These are phyloP conservation scores for Dascillus cervinus DNA, from an alignment of 2,888 invertebrate species.

Conservation along the genomic window DNA sequence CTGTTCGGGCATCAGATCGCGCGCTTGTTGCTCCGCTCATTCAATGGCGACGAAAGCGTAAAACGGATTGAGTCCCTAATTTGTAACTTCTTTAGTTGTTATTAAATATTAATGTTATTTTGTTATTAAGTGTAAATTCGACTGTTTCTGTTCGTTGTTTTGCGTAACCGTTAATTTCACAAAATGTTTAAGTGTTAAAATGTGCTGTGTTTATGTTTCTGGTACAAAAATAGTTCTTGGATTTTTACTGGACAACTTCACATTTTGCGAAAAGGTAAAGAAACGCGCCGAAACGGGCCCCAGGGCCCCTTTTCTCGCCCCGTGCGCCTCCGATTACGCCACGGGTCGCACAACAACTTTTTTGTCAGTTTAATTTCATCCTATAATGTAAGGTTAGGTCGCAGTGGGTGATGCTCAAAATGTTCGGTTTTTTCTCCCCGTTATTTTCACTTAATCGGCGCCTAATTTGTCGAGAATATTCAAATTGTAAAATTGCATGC, in stretches of 20 bases:
- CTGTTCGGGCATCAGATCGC: too few relatives aligned
- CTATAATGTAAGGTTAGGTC: constrained; percentile 22
- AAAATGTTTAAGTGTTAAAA: constrained; percentile 26
- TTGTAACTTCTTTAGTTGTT: constrained; percentile 22
- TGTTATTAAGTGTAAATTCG: constrained; percentile 20
- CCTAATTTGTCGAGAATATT: constrained; percentile 11
- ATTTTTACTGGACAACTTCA: constrained; percentile 22
- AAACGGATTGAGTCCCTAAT: constrained; percentile 21
- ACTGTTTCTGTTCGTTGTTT: constrained; percentile 14
- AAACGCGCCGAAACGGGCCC: too few relatives aligned
- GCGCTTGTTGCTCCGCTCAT: constrained; percentile 10
- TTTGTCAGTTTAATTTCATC: constrained; percentile 20
- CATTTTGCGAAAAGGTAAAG: constrained; percentile 19
- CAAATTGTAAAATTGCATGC: constrained; percentile 17
- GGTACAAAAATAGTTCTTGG: constrained; percentile 27
- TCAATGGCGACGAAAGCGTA: constrained; percentile 24
- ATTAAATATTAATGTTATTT: constrained; percentile 22
- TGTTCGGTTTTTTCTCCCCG: neutral
- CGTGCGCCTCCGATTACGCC: too few relatives aligned
- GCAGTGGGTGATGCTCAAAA: constrained; percentile 7
- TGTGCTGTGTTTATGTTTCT: constrained; percentile 26
- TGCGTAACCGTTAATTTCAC: constrained; percentile 16
- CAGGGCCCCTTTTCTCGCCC: too few relatives aligned
- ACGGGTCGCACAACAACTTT: constrained; percentile 1
- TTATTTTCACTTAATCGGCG: constrained; percentile 3